phyloP scores from a whole-genome alignment of 2,888 invertebrate genomes.

The Biston stratarius region DNA sequence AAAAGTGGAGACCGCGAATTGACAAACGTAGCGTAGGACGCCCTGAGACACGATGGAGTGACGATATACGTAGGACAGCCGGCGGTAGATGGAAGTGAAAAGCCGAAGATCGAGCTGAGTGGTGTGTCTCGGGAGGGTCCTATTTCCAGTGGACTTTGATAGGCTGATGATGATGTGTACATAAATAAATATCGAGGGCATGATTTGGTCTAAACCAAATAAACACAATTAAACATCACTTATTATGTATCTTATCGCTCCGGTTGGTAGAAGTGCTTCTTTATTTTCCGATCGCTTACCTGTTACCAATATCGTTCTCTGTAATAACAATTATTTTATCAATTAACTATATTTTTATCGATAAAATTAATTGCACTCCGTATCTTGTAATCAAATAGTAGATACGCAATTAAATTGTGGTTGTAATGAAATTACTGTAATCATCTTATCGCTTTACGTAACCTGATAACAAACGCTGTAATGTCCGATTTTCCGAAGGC shows the following conservation, averaged over 20 bases:
- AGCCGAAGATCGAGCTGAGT: too few species aligned
- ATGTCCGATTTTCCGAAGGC: conserved; percentile 1
- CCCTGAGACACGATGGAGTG: too few species aligned
- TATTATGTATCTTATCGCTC: not conserved
- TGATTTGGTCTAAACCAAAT: too few species aligned
- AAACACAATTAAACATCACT: too few species aligned
- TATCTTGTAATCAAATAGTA: conserved; percentile 61
- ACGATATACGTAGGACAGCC: too few species aligned
- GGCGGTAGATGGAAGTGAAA: too few species aligned
- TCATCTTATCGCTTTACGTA: conserved; percentile 26
- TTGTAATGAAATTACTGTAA: conserved; percentile 24
- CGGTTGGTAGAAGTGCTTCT: not conserved
- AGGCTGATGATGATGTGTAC: too few species aligned
- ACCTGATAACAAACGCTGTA: conserved; percentile 16
- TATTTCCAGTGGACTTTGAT: too few species aligned
- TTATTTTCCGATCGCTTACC: not conserved
- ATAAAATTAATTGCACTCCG: conserved; percentile 57
- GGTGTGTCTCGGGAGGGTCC: too few species aligned
- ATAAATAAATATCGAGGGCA: too few species aligned
- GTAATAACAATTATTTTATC: not conserved
- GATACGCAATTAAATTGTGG: conserved; percentile 18
- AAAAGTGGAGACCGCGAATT: too few species aligned
- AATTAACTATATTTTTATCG: conserved; percentile 36
- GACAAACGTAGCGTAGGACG: too few species aligned
- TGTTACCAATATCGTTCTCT: not conserved